phyloP scores from a whole-genome alignment of 1,140 invertebrate genomes.

The Achroia grisella region DNA sequence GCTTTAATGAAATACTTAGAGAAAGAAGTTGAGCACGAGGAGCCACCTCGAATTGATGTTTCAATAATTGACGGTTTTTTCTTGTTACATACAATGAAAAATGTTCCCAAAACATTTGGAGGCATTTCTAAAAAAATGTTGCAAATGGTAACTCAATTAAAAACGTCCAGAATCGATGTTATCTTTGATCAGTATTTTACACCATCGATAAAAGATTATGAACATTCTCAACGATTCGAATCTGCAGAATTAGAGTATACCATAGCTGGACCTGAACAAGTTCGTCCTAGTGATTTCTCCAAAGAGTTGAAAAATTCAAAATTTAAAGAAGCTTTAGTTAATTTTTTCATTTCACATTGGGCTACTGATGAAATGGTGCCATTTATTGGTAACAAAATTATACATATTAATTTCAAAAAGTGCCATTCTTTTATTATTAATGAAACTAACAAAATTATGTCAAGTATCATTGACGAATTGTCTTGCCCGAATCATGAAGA shows the following conservation, averaged over 20 bases:
- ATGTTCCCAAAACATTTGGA: slow-evolving; percentile 32
- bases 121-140: not conserved
- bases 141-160: no score
- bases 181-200: no score
- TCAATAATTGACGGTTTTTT: slow-evolving; percentile 38
- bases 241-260: no score
- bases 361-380: slow-evolving; percentile 9
- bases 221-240: no score
- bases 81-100: slow-evolving; percentile 31
- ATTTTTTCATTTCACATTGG: slow-evolving; percentile 38
- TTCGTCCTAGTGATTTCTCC: slow-evolving; percentile 16
- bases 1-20: slow-evolving; percentile 14
- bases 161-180: no score
- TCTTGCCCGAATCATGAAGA: slow-evolving; percentile 33
- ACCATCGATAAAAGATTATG: no score
- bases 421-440: slow-evolving; percentile 1
- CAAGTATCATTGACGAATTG: slow-evolving; percentile 4
- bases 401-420: not conserved
- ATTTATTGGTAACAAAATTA: slow-evolving; percentile 18
- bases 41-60: slow-evolving; percentile 21
- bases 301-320: slow-evolving; percentile 33
- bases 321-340: slow-evolving; percentile 40
- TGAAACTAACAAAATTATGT: not conserved
- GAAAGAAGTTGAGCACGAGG: slow-evolving; percentile 9
- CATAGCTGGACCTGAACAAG: no score